A percentile compares a stretch with the other conserved stretches of the same genome.
Conservation (phyloP, 2,113 vertebrate species). For the Rhegmatorhina hoffmannsi region DNA sequence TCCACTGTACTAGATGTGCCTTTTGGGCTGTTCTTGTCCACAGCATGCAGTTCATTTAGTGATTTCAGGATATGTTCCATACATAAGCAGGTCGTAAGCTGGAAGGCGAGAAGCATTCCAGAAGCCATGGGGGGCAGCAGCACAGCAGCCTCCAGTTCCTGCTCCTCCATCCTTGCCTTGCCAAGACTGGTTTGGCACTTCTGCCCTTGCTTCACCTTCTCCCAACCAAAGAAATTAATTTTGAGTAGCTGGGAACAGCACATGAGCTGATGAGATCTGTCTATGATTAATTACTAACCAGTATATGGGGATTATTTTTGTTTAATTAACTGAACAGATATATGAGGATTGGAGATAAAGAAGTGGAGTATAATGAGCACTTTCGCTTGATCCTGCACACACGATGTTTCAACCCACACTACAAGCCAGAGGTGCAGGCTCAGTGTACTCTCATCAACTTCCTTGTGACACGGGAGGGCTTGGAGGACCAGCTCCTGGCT, state of each 20-base stretch:
- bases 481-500: constrained; percentile 80
- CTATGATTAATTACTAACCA: not conserved
- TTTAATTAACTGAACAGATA: constrained; percentile 45
- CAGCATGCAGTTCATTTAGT: not conserved
- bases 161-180: not conserved
- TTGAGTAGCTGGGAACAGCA: not conserved
- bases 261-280: not conserved
- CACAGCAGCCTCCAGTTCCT: not conserved
- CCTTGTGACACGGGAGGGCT: constrained; percentile 78
- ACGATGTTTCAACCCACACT: constrained; percentile 78
- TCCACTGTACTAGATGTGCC: not conserved
- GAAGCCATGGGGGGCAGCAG: not conserved
- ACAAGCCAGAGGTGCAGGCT: constrained; percentile 82
- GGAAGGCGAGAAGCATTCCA: not conserved
- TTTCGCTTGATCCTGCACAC: constrained; percentile 82
- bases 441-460: constrained; percentile 84
- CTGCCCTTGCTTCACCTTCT: not conserved
- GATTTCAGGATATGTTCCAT: not conserved
- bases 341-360: constrained; percentile 78
- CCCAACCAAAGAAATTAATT: not conserved
- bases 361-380: constrained; percentile 74
- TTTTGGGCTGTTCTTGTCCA: not conserved
- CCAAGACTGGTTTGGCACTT: not conserved
- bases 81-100: not conserved
- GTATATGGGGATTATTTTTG: not conserved